Evolutionary conservation across 37 sponge, comb jelly and placozoan genomes (phyloP).

Genomic region (Sycon ciliatum): DNA sequence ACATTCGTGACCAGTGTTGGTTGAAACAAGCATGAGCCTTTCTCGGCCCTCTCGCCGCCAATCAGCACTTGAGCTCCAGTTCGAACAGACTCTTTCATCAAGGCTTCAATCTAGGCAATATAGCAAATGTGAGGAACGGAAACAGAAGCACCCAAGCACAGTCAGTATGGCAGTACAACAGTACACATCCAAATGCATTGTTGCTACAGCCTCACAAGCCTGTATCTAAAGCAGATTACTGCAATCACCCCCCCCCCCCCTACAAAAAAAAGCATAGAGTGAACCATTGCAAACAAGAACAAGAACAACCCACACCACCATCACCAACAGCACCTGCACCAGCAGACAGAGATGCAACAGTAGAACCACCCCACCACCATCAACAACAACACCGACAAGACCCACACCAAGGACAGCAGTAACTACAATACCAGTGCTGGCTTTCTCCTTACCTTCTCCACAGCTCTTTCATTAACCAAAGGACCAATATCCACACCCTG

Average conservation of each 20-base stretch:
- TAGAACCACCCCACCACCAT: too few relatives aligned
- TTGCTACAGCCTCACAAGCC: too few relatives aligned
- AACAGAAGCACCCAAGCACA: too few relatives aligned
- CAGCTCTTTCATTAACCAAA: conserved; percentile 66
- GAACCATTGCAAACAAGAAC: not conserved
- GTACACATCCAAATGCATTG: too few relatives aligned
- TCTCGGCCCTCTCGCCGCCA: conserved; percentile 43
- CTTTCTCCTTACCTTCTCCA: conserved; percentile 70
- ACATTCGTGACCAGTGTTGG: conserved; percentile 53
- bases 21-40: conserved; percentile 30
- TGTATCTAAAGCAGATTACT: too few relatives aligned
- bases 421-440: too few relatives aligned
- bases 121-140: too few relatives aligned
- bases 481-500: conserved; percentile 69
- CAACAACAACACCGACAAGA: too few relatives aligned
- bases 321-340: not conserved
- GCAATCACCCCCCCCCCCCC: too few relatives aligned
- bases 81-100: conserved; percentile 52
- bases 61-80: conserved; percentile 50
- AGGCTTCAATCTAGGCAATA: conserved; percentile 52
- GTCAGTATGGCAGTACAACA: too few relatives aligned
- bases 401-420: too few relatives aligned
- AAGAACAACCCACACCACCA: not conserved
- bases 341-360: not conserved
- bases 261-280: too few relatives aligned